Evolutionary conservation across 2,113 vertebrate genomes (phyloP).

Genomic region (Sardina pilchardus): DNA sequence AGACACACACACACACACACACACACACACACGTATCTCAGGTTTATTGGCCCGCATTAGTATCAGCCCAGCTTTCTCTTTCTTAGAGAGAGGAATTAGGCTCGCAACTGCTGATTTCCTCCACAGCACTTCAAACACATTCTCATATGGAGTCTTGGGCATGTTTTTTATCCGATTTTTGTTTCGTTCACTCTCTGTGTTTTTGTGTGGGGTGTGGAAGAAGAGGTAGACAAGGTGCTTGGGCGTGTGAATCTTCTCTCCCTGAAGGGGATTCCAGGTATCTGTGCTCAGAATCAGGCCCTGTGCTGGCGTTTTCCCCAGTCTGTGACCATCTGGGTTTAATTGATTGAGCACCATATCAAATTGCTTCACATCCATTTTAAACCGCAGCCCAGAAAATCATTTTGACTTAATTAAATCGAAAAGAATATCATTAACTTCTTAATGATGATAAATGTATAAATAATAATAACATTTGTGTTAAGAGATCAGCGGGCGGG

Average conservation of each 20-base stretch:
- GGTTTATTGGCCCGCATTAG: constrained; percentile 43
- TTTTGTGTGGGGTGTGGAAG: neutral
- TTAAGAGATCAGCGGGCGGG: constrained; percentile 59
- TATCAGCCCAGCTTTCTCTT: constrained; percentile 37
- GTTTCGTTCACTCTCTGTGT: constrained; percentile 4
- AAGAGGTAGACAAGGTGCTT: neutral
- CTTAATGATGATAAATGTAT: constrained; percentile 73
- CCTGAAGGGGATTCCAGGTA: constrained; percentile 36
- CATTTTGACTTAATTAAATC: constrained; percentile 66
- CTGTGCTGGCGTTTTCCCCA: constrained; percentile 52
- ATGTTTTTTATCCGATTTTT: constrained; percentile 19
- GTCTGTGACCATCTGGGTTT: constrained; percentile 62
- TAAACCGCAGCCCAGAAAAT: constrained; percentile 49
- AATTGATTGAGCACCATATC: constrained; percentile 64
- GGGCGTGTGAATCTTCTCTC: neutral
- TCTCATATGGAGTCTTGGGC: constrained; percentile 37
- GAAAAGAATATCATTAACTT: constrained; percentile 68
- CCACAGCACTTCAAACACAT: constrained; percentile 25
- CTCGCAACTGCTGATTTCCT: constrained; percentile 49
- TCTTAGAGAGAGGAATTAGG: constrained; percentile 40
- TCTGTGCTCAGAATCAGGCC: constrained; percentile 42
- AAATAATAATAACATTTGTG: constrained; percentile 69
- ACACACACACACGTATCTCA: constrained; percentile 45
- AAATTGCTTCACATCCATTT: constrained; percentile 59
- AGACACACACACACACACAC: constrained; percentile 51